phyloP scores from a whole-genome alignment of 1,140 invertebrate species.

The Drosophila gunungcola region DNA sequence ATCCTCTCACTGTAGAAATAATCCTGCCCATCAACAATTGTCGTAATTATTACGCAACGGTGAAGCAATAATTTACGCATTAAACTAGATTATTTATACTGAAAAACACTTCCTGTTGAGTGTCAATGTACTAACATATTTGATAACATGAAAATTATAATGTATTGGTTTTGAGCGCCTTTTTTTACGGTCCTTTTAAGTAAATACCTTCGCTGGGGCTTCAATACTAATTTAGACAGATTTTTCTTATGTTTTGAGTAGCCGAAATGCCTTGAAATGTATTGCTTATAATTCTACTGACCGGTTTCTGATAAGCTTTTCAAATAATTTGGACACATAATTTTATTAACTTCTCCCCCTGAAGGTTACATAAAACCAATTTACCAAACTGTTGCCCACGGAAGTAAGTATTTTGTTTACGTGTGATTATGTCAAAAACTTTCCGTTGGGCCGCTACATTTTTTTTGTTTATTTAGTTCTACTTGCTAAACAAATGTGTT shows the following conservation, averaged over 20 bases:
- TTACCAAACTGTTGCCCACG: neutral
- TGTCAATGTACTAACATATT: neutral
- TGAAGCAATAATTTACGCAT: neutral
- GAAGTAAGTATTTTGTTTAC: neutral
- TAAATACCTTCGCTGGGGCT: neutral
- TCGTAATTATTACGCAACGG: neutral
- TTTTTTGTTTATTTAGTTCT: neutral
- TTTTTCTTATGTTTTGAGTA: conserved; percentile 6
- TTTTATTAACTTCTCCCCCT: conserved; percentile 22
- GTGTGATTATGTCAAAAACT: neutral
- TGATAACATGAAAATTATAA: neutral
- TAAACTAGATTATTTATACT: neutral
- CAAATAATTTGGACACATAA: neutral
- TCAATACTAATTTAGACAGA: conserved; percentile 6
- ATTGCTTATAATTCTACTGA: conserved; percentile 1
- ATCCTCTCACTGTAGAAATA: neutral
- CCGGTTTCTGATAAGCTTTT: conserved; percentile 13
- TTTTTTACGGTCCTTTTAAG: neutral
- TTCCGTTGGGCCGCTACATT: neutral
- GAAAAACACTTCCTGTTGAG: neutral
- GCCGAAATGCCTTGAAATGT: neutral
- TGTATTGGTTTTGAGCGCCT: neutral
- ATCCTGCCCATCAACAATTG: neutral
- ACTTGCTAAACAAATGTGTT: conserved; percentile 7
- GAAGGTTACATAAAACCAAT: neutral